These are phyloP conservation scores for Agrochola circellaris DNA, from an alignment of 2,888 invertebrate genomes.

Conservation along the genomic window DNA sequence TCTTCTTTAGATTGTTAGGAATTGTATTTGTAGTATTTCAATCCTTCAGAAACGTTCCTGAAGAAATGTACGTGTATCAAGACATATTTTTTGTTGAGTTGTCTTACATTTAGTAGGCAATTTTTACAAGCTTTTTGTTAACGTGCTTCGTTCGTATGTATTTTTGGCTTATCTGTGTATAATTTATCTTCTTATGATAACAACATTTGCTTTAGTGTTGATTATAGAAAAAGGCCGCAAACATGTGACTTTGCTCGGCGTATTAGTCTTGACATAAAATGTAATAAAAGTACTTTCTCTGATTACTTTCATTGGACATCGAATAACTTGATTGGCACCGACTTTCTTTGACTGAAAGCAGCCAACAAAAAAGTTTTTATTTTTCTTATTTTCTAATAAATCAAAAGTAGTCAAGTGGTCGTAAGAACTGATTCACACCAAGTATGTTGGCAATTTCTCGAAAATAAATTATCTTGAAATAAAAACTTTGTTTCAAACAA, in stretches of 20 bases:
- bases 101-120: neutral
- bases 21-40: slow-evolving; percentile 23
- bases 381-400: slow-evolving; percentile 56
- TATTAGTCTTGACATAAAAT: slow-evolving; percentile 43
- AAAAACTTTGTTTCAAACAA: neutral
- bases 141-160: neutral
- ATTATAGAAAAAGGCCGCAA: slow-evolving; percentile 15
- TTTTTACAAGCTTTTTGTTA: neutral
- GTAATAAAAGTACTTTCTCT: slow-evolving; percentile 61
- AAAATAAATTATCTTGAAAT: neutral
- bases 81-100: neutral
- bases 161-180: neutral
- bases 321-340: slow-evolving; percentile 65
- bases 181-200: neutral
- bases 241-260: slow-evolving; percentile 16
- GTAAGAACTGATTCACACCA: slow-evolving; percentile 2
- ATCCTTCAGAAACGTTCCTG: slow-evolving; percentile 2
- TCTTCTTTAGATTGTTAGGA: slow-evolving; percentile 51
- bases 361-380: slow-evolving; percentile 19
- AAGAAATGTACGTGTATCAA: neutral
- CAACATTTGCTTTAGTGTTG: slow-evolving; percentile 12
- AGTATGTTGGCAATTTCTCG: neutral
- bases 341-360: slow-evolving; percentile 52
- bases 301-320: slow-evolving; percentile 61
- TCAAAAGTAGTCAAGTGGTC: slow-evolving; percentile 48